Evolutionary conservation across 2,888 invertebrate species (phyloP).

Genomic region (Sarcophaga carnaria): DNA sequence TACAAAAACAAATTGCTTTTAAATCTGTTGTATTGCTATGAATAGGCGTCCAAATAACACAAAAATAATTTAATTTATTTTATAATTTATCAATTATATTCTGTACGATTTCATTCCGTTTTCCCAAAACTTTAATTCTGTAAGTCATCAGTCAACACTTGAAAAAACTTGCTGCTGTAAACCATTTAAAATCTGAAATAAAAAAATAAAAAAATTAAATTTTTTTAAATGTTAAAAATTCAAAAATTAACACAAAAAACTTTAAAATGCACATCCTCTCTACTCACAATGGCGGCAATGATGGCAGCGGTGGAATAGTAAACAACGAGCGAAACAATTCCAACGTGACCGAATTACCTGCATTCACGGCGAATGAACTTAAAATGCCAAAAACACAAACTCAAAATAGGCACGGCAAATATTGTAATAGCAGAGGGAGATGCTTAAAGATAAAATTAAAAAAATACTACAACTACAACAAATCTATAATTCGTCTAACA

Average conservation of each 20-base stretch:
- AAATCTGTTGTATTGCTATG: too few relatives aligned
- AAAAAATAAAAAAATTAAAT: background rate
- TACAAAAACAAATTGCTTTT: too few relatives aligned
- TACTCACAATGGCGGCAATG: background rate
- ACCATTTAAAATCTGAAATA: background rate
- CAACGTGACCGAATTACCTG: constrained; percentile 54
- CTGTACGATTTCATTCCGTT: too few relatives aligned
- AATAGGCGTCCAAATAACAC: too few relatives aligned
- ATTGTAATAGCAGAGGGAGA: too few relatives aligned
- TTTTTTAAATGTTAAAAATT: too few relatives aligned
- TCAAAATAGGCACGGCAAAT: too few relatives aligned
- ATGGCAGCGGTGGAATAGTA: constrained; percentile 37
- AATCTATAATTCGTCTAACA: too few relatives aligned
- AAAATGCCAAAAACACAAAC: constrained; percentile 7
- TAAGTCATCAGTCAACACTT: constrained; percentile 32
- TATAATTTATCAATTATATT: too few relatives aligned
- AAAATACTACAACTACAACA: too few relatives aligned
- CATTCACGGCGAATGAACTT: background rate
- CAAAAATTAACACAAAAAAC: background rate
- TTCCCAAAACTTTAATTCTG: constrained; percentile 2
- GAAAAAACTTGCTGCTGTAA: background rate
- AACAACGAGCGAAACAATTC: constrained; percentile 29
- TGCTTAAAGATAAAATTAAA: too few relatives aligned
- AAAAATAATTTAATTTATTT: too few relatives aligned
- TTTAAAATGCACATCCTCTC: constrained; percentile 19